Percentiles rank a stretch among this genome's conserved stretches.
These are phyloP conservation scores for Corythoichthys intestinalis DNA, from an alignment of 2,113 vertebrate species.

Conservation along the genomic window DNA sequence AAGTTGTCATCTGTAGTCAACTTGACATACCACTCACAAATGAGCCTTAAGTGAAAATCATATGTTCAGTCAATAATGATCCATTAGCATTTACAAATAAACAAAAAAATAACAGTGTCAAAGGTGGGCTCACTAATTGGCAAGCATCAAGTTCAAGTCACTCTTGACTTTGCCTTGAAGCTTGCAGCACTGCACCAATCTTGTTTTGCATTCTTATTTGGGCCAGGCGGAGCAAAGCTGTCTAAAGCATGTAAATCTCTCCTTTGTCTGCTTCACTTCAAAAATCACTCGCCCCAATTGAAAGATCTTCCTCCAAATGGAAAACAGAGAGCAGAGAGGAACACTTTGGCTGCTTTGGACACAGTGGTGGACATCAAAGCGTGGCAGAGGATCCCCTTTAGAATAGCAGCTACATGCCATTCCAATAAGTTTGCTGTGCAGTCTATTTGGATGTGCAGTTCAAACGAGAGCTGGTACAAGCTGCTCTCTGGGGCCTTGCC, in stretches of 20 bases:
- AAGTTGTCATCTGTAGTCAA: no score
- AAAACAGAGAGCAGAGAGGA: slow-evolving; percentile 56
- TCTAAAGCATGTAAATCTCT: slow-evolving; percentile 56
- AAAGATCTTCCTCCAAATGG: slow-evolving; percentile 53
- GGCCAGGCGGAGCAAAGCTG: slow-evolving; percentile 31
- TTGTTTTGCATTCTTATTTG: slow-evolving; percentile 12
- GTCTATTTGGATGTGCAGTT: slow-evolving; percentile 65
- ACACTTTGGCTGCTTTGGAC: slow-evolving; percentile 56
- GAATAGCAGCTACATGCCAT: slow-evolving; percentile 71
- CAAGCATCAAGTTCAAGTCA: background rate
- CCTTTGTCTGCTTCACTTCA: slow-evolving; percentile 55
- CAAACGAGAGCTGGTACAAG: slow-evolving; percentile 65
- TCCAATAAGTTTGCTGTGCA: slow-evolving; percentile 59
- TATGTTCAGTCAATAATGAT: background rate
- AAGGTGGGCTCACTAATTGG: background rate
- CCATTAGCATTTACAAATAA: background rate
- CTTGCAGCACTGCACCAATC: slow-evolving; percentile 1
- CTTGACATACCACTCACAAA: background rate
- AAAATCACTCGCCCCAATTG: slow-evolving; percentile 42
- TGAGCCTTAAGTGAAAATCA: background rate
- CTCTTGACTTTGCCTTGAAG: slow-evolving; percentile 6
- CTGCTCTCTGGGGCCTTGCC: slow-evolving; percentile 58
- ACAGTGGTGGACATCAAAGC: slow-evolving; percentile 67
- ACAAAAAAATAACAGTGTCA: background rate
- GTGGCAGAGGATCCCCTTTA: slow-evolving; percentile 63